Evolutionary conservation across 1,140 invertebrate genomes (phyloP), one percentile per base, ranked within the genome.

Genomic region (Oryzaephilus surinamensis): DNA sequence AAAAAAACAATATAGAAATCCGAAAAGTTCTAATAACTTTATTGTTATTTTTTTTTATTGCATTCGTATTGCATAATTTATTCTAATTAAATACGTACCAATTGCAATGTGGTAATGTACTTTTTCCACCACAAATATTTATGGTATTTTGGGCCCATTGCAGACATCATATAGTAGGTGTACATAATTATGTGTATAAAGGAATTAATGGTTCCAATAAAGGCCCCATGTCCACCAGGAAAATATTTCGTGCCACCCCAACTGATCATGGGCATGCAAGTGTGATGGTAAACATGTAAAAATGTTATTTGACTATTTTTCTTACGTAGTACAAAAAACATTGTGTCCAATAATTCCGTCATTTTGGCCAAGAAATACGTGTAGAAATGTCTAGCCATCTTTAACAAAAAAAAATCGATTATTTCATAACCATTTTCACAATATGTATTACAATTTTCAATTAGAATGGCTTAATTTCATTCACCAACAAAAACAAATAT

Each of bases 121-220:
- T 77, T 83, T 53, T 86, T 86, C 80, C 82, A 87, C 81, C 81
- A 85, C 2, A 85, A 58, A 45, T 78, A 81, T 47, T 79, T 79
- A 50, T 71, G 75, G 41, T 79, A 73, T 14, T 67, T 51, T 3
- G 80, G 79, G 8, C 80, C 79, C 32, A 84, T 52, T 0, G 81
- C 78, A 0, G 81, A 67, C 18, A 84, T 62, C 15, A 81, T 60
- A 57, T 86, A 86, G 54, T 86, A 86, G 6, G 66, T 60, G 55
- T 86, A 85, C 82, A 86, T 85, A 4, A 82, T 49, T 2, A 81
- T 64, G 46, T 88, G 85, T 4, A 89, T 72, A 58, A 77, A 67
- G 5, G 77, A 77, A 58, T 87, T 87, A 12, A 84, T 57, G 12
- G 74, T 61, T 0, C 72, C 72, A n/a, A 76, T 62, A 3, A 73